Base-by-base conservation (phyloP, 1,140 invertebrate genomes). In the Ladona fulva region DNA sequence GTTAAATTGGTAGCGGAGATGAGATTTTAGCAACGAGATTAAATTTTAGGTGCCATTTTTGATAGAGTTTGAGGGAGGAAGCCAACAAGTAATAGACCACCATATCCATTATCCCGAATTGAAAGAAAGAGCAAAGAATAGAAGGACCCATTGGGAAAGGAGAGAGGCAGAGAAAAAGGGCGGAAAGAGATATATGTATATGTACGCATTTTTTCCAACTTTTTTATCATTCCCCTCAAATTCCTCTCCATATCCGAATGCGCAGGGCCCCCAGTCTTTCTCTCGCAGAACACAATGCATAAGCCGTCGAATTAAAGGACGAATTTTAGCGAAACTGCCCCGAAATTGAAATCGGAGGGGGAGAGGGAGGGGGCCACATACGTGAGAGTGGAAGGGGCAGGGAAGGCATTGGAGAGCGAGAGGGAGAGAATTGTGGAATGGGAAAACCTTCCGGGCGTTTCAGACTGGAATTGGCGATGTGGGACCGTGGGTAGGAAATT, bases 221-320 rank as follows among this genome's bases (percentile, higher is more conserved):
- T 37, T 66, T 66, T 66, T 66, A 6, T 66, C 12, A 3, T 66
- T 12, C 14, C 52, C 52, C n/a, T 12, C 52, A 22, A 66, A 66
- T 66, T 66, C 52, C 52, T 66, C 52, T 66, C 14, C 52, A 66
- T 22, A 66, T 66, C 52, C 52, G n/a, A 66, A 66, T 22, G 52
- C 52, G 12, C 52, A 12, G 12, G 52, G 14, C 52, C 52, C 52
- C 44, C 44, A 10, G 10, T 52, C 44, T 52, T 52, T 77, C 74
- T 77, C 74, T 76, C 75, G 73, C 77, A 74, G 77, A 79, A 79
- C 75, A 79, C 79, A 79, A 79, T 79, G 77, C 77, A 79, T 79
- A 79, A 79, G 79, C 79, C 79, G 29, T 74, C 79, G 77, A 79
- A 79, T 79, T 79, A 78, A 79, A 79, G 79, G 75, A 77, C 74